phyloP scores from a whole-genome alignment of 2,113 vertebrate species.

The Podarcis cretensis region DNA sequence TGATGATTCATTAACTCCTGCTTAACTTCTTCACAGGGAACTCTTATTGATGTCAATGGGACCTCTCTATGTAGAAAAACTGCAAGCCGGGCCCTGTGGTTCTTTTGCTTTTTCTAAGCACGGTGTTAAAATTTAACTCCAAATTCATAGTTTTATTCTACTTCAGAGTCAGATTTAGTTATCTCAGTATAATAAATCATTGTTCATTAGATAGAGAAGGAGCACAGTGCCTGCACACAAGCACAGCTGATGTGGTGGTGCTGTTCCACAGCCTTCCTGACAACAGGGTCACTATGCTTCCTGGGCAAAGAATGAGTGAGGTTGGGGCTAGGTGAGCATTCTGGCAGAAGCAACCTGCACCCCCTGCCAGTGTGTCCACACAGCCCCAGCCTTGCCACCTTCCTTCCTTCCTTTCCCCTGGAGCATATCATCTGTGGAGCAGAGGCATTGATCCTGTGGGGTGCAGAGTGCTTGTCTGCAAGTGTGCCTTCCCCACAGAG shows the following conservation, averaged over 20 bases:
- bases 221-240: background rate
- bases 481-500: background rate
- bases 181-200: background rate
- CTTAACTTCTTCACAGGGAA: background rate
- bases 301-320: too few species aligned
- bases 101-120: background rate
- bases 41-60: background rate
- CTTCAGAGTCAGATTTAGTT: background rate
- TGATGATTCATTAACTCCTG: background rate
- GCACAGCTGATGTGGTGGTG: too few species aligned
- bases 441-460: too few species aligned
- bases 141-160: background rate
- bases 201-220: background rate
- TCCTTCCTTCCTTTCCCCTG: too few species aligned
- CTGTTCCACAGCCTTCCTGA: background rate
- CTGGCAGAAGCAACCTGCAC: too few species aligned
- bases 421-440: too few species aligned
- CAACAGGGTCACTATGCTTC: too few species aligned
- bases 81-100: background rate
- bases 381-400: too few species aligned
- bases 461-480: background rate
- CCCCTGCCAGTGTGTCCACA: too few species aligned
- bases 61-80: too few species aligned
- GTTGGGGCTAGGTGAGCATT: too few species aligned
- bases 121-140: background rate